Percentiles rank a stretch among this genome's conserved stretches.
These are phyloP conservation scores for Synchiropus splendidus DNA, from an alignment of 2,113 vertebrate genomes.

Conservation along the genomic window DNA sequence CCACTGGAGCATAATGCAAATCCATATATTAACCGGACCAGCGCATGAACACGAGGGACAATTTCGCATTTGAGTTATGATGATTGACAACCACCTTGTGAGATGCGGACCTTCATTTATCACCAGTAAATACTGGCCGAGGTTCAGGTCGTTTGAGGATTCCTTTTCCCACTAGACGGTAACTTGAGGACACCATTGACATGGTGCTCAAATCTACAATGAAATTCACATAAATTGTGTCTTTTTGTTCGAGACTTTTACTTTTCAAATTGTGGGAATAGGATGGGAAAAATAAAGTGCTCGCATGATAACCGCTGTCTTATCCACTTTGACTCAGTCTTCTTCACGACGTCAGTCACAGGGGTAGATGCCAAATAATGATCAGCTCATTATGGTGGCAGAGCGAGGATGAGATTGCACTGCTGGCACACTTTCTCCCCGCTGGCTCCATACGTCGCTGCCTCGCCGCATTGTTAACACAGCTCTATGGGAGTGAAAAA, in stretches of 20 bases:
- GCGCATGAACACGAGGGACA: conserved; percentile 12
- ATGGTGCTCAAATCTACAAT: too few species aligned
- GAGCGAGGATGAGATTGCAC: conserved; percentile 3
- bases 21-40: conserved; percentile 17
- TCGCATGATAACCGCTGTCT: conserved; percentile 17
- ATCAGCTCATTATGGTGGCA: conserved; percentile 29
- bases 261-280: too few species aligned
- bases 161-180: too few species aligned
- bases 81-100: too few species aligned
- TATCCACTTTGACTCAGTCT: conserved; percentile 10
- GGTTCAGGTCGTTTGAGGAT: too few species aligned
- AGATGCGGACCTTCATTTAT: too few species aligned
- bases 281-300: conserved; percentile 7
- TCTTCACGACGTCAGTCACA: conserved; percentile 34
- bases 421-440: conserved; percentile 1
- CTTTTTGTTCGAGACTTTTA: too few species aligned
- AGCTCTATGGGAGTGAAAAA: conserved; percentile 9
- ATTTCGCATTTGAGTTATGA: conserved; percentile 3
- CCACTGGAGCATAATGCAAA: conserved; percentile 18
- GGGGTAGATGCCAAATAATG: conserved; percentile 16
- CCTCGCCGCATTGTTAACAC: background rate
- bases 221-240: too few species aligned
- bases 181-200: too few species aligned
- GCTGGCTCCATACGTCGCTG: background rate
- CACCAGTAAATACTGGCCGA: too few species aligned